Evolutionary conservation across 2,797 vertebrate species (phyloP), one percentile per base, ranked within the genome.

Genomic region (Sebastes steindachneri): DNA sequence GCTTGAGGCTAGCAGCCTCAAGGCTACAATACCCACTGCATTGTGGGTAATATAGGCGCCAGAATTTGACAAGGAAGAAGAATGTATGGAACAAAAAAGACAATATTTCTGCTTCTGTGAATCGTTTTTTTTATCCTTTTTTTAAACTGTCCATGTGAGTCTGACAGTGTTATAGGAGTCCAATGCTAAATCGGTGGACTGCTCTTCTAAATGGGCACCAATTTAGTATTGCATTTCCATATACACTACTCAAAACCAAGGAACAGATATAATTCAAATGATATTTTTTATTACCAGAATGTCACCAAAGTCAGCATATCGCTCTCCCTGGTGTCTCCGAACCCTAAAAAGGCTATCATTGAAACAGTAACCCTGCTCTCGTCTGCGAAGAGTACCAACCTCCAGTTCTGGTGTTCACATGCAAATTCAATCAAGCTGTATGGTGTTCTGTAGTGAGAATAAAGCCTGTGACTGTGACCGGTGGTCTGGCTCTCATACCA

Each of bases 1-100:
- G 65, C 45, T 29, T 29, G 6, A 67, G 10, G 64, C 14, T 26
- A 26, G 23, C 15, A 0, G 12, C 67, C 67, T 35, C 15, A 9
- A 19, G 23, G 64, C 23, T 58, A 41, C 33, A 48, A 33, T 31
- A 45, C 17, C 45, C 45, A 51, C 45, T 65, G 77, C 68, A 72
- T n/a, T 66, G 28, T 62, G 64, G 77, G 8, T 31, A 25, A 60
- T 31, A 15, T 41, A 9, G 29, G 41, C 2, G 0, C 3, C 15
- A 58, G 10, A 63, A 9, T n/a, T 14, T 29, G 29, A 37, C 23
- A 7, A 35, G 31, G 35, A 67, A 15, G 69, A 29, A 25, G 45
- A 25, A 62, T 9, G 45, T 41, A 8, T 7, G n/a, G 17, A 29
- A 31, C 23, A 17, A 80, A 62, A 37, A 9, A 5, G 15, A 25